These are phyloP conservation scores for Latrodectus hesperus DNA, from an alignment of 2,888 invertebrate species.

Conservation along the genomic window DNA sequence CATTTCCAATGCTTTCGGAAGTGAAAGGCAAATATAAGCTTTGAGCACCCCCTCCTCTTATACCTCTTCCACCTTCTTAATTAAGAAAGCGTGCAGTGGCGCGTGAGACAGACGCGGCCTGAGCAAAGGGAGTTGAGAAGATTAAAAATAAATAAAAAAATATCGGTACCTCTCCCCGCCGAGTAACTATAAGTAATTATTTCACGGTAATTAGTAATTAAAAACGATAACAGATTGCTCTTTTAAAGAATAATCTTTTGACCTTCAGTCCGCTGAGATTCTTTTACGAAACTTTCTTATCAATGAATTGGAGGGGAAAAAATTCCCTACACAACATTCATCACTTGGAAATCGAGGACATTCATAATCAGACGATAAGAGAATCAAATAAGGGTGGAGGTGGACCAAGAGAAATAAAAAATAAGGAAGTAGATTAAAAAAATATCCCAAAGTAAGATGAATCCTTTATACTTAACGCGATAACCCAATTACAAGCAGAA, in stretches of 20 bases:
- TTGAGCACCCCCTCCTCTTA: not conserved
- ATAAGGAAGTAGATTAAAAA: too few species aligned
- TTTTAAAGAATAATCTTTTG: slow-evolving; percentile 49
- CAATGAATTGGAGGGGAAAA: not conserved
- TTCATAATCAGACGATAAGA: slow-evolving; percentile 62
- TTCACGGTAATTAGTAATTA: slow-evolving; percentile 67
- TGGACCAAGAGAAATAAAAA: too few species aligned
- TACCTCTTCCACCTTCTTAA: slow-evolving; percentile 26
- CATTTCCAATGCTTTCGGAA: slow-evolving; percentile 47
- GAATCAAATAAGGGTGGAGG: not conserved
- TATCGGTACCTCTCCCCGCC: not conserved
- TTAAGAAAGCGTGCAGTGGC: slow-evolving; percentile 50
- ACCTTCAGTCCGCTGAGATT: slow-evolving; percentile 21
- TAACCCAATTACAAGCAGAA: slow-evolving; percentile 64
- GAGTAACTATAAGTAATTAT: slow-evolving; percentile 68
- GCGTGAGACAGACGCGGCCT: slow-evolving; percentile 28
- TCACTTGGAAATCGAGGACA: slow-evolving; percentile 55
- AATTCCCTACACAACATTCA: slow-evolving; percentile 24
- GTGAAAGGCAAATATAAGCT: slow-evolving; percentile 53
- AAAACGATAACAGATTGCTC: slow-evolving; percentile 64
- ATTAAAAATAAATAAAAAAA: slow-evolving; percentile 29
- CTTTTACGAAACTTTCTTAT: not conserved
- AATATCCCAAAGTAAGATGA: slow-evolving; percentile 22
- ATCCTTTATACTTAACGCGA: slow-evolving; percentile 66
- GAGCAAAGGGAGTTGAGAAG: slow-evolving; percentile 43